Base-by-base conservation (phyloP, 2,113 vertebrate species). In the Strigops habroptila region DNA sequence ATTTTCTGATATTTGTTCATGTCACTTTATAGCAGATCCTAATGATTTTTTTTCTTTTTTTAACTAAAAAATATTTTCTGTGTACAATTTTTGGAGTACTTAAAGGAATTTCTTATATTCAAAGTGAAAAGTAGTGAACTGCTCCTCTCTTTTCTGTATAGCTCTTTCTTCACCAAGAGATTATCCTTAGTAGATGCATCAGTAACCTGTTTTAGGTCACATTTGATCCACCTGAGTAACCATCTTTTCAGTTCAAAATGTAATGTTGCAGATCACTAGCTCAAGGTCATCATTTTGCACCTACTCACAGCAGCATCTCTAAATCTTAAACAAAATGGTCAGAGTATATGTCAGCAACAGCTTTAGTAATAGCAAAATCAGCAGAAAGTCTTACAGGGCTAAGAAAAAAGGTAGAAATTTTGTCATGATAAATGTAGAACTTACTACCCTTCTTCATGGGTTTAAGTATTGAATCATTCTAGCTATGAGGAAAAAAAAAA, bases 221-320 rank as follows among this genome's bases (percentile, higher is more conserved):
- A 62, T 93, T 90, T 1, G 35, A 97, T 98, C 89, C 73, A 88
- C 73, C 89, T 97, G 53, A 96, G 53, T 70, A 90, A 43, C 31
- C 67, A 8, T 88, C 67, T 88, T 97, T 96, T 96, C 86, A 90
- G 88, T 82, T 95, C 52, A 63, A 91, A 92, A 70, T 48, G 48
- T 93, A 90, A 70, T 60, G 64, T 84, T 95, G 82, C 91, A 96
- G 89, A 92, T 96, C 90, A 83, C 77, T 91, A 79, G 79, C 96
- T 97, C 82, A 94, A 96, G 95, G 96, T 97, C 93, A 94, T 91
- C 6, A 33, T 69, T 94, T 92, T 93, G 41, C 15, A 48, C 88
- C 92, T 91, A 90, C 63, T 91, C 73, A 25, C 30, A 95, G 94
- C 87, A 97, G 62, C 51, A 77, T 77, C 85, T 96, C 70, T 93